Evolutionary conservation across 2,888 invertebrate genomes (phyloP), one percentile per base, ranked within the genome.

Genomic region (Coremacera marginata): DNA sequence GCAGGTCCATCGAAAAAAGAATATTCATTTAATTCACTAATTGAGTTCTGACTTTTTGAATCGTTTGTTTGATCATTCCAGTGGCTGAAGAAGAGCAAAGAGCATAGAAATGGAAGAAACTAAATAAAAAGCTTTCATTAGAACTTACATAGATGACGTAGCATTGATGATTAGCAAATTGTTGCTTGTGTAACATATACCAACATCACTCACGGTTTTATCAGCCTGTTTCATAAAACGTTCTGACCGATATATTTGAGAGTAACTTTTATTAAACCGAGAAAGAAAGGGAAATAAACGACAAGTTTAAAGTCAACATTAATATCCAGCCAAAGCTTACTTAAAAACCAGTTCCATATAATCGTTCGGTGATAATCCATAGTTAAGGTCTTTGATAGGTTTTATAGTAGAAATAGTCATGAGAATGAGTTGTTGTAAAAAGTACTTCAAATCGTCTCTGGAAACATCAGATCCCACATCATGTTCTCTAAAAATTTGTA

Each of bases 171-270:
- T 63, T 8, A 63, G 31, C 2, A 63, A 11, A 63, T 63, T 63
- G 34, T 63, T 63, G 34, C n/a, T 11, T 9, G 63, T 63, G 14
- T 63, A 63, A 31, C 63, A 63, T 16, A 63, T 63, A 11, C 63
- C 63, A n/a, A 63, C 16, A 16, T 63, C 63, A 16, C 63, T 63
- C 31, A 63, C 31, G 9, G 63, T 63, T 27, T 31, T 27, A 0
- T n/a, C n/a, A n/a, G n/a, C n/a, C n/a, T n/a, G n/a, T n/a, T n/a
- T n/a, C n/a, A n/a, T n/a, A n/a, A n/a, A n/a, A n/a, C n/a, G n/a
- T n/a, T n/a, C n/a, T n/a, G n/a, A n/a, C n/a, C n/a, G n/a, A n/a
- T n/a, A n/a, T n/a, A n/a, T n/a, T n/a, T n/a, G n/a, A n/a, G n/a
- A n/a, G n/a, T n/a, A n/a, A n/a, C n/a, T n/a, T n/a, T n/a, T n/a